Evolutionary conservation across 2,888 invertebrate genomes (phyloP).

Genomic region (Pandemis cinnamomeana): DNA sequence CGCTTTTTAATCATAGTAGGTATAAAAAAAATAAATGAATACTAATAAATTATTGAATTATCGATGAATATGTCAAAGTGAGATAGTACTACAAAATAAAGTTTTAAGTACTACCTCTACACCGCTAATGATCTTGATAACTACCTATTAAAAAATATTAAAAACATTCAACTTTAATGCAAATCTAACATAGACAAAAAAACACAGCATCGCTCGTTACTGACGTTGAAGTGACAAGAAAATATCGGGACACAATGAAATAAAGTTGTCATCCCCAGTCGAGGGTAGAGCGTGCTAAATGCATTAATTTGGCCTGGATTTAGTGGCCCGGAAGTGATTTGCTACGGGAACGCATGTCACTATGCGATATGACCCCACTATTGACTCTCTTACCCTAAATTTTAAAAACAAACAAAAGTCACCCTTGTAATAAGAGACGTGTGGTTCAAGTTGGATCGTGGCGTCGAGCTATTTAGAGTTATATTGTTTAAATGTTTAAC

Average conservation of each 20-base stretch:
- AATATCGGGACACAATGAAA: constrained; percentile 82
- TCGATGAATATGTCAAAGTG: no score
- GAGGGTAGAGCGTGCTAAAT: constrained; percentile 82
- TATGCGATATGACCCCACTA: constrained; percentile 76
- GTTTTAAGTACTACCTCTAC: background rate
- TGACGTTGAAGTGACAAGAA: constrained; percentile 79
- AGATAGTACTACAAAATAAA: background rate
- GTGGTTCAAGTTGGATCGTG: constrained; percentile 54
- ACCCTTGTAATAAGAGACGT: constrained; percentile 54
- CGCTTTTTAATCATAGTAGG: no score
- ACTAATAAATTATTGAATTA: no score
- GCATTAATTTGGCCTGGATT: constrained; percentile 84
- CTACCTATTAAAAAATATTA: background rate
- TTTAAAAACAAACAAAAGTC: constrained; percentile 58
- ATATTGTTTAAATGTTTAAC: constrained; percentile 61
- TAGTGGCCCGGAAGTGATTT: constrained; percentile 85
- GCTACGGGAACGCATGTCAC: constrained; percentile 82
- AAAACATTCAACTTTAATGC: constrained; percentile 15
- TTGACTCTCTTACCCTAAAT: constrained; percentile 69
- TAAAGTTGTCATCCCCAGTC: constrained; percentile 83
- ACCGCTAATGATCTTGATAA: background rate
- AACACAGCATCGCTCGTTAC: constrained; percentile 53
- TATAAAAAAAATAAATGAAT: no score
- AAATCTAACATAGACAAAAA: constrained; percentile 25
- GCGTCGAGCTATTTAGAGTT: constrained; percentile 50